Evolutionary conservation across 2,797 vertebrate species (phyloP).

Genomic region (Spinus pinus): DNA sequence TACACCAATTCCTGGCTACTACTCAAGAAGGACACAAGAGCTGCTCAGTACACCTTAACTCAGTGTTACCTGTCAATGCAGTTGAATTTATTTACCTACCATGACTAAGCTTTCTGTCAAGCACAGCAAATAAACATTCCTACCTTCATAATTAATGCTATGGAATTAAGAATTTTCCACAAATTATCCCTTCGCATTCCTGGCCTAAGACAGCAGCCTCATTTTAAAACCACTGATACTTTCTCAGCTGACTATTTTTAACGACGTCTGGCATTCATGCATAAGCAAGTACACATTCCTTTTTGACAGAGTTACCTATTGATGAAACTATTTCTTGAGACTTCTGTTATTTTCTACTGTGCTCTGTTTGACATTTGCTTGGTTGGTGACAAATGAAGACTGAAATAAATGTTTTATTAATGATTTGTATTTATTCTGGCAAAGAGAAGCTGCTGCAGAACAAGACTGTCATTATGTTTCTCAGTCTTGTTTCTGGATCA

Average conservation of each 20-base stretch:
- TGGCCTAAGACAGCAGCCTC: neutral
- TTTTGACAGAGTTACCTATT: neutral
- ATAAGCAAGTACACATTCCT: neutral
- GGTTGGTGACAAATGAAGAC: neutral
- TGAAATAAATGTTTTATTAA: conserved; percentile 6
- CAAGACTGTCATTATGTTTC: neutral
- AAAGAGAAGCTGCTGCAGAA: neutral
- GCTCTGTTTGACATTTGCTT: neutral
- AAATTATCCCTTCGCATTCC: neutral
- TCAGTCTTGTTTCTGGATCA: neutral
- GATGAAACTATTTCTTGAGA: neutral
- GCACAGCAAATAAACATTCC: neutral
- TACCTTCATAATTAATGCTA: neutral
- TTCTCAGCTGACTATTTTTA: neutral
- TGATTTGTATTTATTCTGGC: neutral
- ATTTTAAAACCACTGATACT: neutral
- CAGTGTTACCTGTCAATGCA: neutral
- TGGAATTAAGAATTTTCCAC: neutral
- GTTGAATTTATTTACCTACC: neutral
- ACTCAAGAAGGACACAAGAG: neutral
- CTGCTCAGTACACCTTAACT: neutral
- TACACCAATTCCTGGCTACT: neutral
- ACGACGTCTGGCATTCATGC: neutral
- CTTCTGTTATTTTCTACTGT: neutral
- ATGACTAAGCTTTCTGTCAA: neutral